Conservation (phyloP, 2,113 vertebrate species). For the Ceratotherium simum region DNA sequence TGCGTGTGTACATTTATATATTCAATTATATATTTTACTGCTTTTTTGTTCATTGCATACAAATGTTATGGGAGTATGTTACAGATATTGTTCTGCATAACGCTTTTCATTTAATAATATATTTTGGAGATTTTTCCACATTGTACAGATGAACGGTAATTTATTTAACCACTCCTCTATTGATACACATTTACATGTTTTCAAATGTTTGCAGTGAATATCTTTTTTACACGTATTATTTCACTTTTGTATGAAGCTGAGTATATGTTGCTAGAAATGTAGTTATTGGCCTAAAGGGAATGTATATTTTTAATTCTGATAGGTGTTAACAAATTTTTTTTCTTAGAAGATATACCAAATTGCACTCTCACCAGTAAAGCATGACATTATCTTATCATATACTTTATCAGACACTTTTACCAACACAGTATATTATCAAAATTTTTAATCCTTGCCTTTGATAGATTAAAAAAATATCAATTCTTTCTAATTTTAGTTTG, state of each 20-base stretch:
- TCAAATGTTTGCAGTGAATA: not conserved
- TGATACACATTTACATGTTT: not conserved
- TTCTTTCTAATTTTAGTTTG: not conserved
- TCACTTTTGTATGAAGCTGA: conserved; percentile 11
- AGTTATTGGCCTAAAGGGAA: not conserved
- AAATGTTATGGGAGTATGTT: not conserved
- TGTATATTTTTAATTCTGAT: not conserved
- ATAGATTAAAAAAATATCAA: not conserved
- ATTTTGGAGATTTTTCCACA: not conserved
- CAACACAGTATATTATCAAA: not conserved
- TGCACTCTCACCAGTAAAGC: not conserved
- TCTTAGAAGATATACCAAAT: conserved; percentile 9
- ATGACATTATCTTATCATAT: not conserved
- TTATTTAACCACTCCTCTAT: not conserved
- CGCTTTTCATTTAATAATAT: not conserved
- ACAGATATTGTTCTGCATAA: not conserved
- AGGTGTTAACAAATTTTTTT: not conserved
- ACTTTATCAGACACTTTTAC: not conserved
- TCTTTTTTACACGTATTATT: not conserved
- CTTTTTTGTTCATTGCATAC: not conserved
- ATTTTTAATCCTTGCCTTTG: not conserved
- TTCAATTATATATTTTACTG: not conserved
- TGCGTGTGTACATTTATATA: not conserved
- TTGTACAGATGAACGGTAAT: not conserved
- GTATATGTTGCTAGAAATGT: not conserved